phyloP scores from a whole-genome alignment of 2,888 invertebrate species.

The Saturnia pavonia region DNA sequence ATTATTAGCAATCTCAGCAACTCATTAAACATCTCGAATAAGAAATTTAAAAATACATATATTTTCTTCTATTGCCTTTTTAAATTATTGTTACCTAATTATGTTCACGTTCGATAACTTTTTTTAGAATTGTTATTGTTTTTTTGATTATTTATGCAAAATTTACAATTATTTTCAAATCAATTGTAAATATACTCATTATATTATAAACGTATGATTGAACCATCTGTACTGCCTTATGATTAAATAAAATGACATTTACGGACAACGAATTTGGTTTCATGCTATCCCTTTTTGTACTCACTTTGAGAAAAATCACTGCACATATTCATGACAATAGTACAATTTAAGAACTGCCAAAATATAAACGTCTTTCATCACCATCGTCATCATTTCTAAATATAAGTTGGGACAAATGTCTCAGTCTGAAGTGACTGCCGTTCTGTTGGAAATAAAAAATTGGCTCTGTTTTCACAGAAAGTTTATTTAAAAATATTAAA shows the following conservation, averaged over 20 bases:
- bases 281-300: too few relatives aligned
- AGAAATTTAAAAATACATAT: not conserved
- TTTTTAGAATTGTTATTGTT: not conserved
- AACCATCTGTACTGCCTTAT: not conserved
- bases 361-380: too few relatives aligned
- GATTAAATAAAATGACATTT: conserved; percentile 17
- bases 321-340: too few relatives aligned
- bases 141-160: not conserved
- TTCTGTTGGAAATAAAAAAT: too few relatives aligned
- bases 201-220: not conserved
- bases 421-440: too few relatives aligned
- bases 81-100: not conserved
- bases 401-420: too few relatives aligned
- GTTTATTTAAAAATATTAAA: too few relatives aligned
- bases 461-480: too few relatives aligned
- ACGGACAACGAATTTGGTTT: not conserved
- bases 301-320: too few relatives aligned
- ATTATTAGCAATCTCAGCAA: not conserved
- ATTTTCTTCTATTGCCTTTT: not conserved
- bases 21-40: not conserved
- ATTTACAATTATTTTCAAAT: not conserved
- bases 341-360: too few relatives aligned
- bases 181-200: not conserved
- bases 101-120: too few relatives aligned
- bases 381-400: too few relatives aligned